phyloP scores from a whole-genome alignment of 2,888 invertebrate genomes.

The Sericinus montela region DNA sequence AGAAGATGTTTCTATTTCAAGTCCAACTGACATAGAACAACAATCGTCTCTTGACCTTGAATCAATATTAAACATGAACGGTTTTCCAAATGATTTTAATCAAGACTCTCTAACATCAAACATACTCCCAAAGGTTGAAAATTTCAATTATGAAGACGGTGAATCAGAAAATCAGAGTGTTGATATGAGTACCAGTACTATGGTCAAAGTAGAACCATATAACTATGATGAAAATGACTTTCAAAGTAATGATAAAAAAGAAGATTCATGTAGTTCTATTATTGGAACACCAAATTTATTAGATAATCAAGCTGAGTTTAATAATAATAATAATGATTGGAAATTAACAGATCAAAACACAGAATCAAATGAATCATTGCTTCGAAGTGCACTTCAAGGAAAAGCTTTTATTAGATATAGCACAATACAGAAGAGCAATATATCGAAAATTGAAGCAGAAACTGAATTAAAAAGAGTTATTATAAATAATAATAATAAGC shows the following conservation, averaged over 20 bases:
- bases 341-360: slow-evolving; percentile 87
- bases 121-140: slow-evolving; percentile 83
- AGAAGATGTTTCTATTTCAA: slow-evolving; percentile 81
- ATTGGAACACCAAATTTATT: slow-evolving; percentile 75
- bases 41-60: slow-evolving; percentile 86
- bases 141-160: slow-evolving; percentile 87
- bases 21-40: slow-evolving; percentile 80
- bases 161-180: slow-evolving; percentile 88
- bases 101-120: slow-evolving; percentile 75
- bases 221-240: slow-evolving; percentile 64
- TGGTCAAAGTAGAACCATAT: slow-evolving; percentile 71
- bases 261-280: slow-evolving; percentile 57
- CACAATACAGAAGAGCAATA: slow-evolving; percentile 74
- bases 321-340: slow-evolving; percentile 91
- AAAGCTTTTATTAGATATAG: slow-evolving; percentile 82
- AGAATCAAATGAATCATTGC: slow-evolving; percentile 84
- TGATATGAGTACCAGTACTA: slow-evolving; percentile 82
- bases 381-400: slow-evolving; percentile 91
- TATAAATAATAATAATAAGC: slow-evolving; percentile 69
- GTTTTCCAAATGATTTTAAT: slow-evolving; percentile 78
- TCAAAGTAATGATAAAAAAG: slow-evolving; percentile 62
- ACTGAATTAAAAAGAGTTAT: slow-evolving; percentile 63
- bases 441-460: slow-evolving; percentile 59
- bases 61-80: slow-evolving; percentile 86
- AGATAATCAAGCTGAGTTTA: slow-evolving; percentile 76